Evolutionary conservation across 2,113 vertebrate genomes (phyloP).

Genomic region (Calyptommatus sinebrachiatus): DNA sequence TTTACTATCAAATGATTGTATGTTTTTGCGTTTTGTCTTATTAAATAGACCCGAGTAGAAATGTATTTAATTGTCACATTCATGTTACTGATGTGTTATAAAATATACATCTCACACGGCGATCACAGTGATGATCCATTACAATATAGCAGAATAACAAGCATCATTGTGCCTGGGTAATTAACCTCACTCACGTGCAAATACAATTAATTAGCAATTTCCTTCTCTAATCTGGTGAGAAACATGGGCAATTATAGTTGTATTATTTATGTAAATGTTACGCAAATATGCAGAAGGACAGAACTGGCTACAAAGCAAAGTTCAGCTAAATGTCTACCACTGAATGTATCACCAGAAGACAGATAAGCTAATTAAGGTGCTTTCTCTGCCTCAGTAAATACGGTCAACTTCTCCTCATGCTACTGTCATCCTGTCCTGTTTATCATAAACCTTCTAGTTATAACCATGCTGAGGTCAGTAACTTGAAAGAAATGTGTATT

Average conservation of each 20-base stretch:
- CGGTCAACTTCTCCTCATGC: background rate
- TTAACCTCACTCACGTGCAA: constrained; percentile 63
- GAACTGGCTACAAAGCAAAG: constrained; percentile 65
- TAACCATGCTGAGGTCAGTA: background rate
- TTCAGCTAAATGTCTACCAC: constrained; percentile 63
- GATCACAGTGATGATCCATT: constrained; percentile 30
- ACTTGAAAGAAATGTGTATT: background rate
- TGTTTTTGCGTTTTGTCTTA: background rate
- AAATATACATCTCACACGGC: constrained; percentile 33
- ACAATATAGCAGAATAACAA: constrained; percentile 48
- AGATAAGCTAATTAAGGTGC: constrained; percentile 50
- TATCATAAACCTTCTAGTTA: background rate
- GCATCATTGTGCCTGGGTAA: constrained; percentile 47
- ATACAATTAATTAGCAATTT: constrained; percentile 70
- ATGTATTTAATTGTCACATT: background rate
- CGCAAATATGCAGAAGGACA: constrained; percentile 66
- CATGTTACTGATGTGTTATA: constrained; percentile 40
- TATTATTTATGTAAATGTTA: constrained; percentile 67
- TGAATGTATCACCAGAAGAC: constrained; percentile 51
- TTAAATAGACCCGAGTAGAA: constrained; percentile 26
- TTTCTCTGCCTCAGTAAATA: constrained; percentile 36
- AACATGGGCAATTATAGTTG: constrained; percentile 64
- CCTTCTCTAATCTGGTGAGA: constrained; percentile 62
- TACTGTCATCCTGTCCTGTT: background rate
- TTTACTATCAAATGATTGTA: background rate